These are phyloP conservation scores for Naja naja DNA, from an alignment of 2,113 vertebrate species.

Conservation along the genomic window DNA sequence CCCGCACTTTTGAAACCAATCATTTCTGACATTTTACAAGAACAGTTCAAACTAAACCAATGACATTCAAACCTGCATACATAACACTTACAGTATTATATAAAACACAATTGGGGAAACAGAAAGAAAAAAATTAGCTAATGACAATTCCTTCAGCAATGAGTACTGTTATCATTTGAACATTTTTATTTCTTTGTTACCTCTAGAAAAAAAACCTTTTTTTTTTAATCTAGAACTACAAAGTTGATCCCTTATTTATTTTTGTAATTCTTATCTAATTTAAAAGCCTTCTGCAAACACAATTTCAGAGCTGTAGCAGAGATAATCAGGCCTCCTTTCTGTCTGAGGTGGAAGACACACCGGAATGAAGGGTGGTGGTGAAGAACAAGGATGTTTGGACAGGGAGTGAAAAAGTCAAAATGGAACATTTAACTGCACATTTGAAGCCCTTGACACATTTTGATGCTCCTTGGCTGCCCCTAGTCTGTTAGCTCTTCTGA, in stretches of 20 bases:
- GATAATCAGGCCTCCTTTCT: neutral
- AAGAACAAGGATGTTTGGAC: neutral
- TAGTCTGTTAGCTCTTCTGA: neutral
- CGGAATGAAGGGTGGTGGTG: neutral
- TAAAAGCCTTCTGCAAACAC: neutral
- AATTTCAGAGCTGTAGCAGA: neutral
- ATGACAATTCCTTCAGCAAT: neutral
- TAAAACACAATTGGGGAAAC: neutral
- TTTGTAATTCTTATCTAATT: neutral
- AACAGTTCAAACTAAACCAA: too few species aligned
- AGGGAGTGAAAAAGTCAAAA: neutral
- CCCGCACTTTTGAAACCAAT: too few species aligned
- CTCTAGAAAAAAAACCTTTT: neutral
- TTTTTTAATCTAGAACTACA: neutral
- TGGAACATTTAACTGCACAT: neutral
- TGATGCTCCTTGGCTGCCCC: neutral
- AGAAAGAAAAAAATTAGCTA: neutral
- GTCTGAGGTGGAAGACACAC: neutral
- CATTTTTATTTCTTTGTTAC: neutral
- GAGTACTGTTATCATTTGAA: neutral
- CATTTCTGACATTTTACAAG: too few species aligned
- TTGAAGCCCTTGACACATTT: neutral
- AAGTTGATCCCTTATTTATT: neutral
- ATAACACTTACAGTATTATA: neutral
- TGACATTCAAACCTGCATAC: too few species aligned